Base-by-base conservation (phyloP, 2,113 vertebrate species). In the Myotis brandtii region DNA sequence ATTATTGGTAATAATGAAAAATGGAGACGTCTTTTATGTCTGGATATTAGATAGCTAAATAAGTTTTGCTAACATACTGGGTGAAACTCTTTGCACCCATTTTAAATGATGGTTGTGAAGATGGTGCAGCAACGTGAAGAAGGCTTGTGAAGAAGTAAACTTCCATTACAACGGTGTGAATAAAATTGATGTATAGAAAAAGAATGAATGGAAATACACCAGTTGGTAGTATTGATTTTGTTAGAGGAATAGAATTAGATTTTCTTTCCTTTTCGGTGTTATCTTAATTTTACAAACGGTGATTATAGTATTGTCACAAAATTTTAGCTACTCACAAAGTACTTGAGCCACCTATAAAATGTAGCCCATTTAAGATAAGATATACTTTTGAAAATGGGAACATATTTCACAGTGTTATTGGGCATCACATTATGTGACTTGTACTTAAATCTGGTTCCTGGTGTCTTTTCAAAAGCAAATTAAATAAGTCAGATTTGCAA, bases 1-100 rank as follows among this genome's bases (percentile, higher is more conserved):
- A 52, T 66, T 75, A 70, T 80, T 95, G 82, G 5, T 94, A 79
- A 40, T 81, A 75, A 77, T 96, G 76, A 73, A 90, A 91, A 75
- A 20, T 50, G 43, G 56, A 77, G 52, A 69, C 3, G 14, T 46
- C 25, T 75, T 79, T 50, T 83, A 13, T 86, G 5, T 94, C 52
- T 83, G 37, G n/a, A 30, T 67, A 37, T 11, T 70, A 96, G 76
- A 72, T 13, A 91, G 72, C n/a, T 40, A 43, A 73, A 14, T 69
- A 79, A 43, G 3, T 75, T 93, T 70, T 85, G 37, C 10, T 67
- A n/a, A 59, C 32, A 27, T 40, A 67, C 20, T 54, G 48, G 93
- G 54, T 90, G 59, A 64, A 64, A 50, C 83, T 70, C 89, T 56
- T 17, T 85, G 25, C 6, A 9, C 12, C 46, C 6, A 11, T 89